These are phyloP conservation scores for Crotalus tigris DNA, from an alignment of 2,113 vertebrate genomes.

Conservation along the genomic window DNA sequence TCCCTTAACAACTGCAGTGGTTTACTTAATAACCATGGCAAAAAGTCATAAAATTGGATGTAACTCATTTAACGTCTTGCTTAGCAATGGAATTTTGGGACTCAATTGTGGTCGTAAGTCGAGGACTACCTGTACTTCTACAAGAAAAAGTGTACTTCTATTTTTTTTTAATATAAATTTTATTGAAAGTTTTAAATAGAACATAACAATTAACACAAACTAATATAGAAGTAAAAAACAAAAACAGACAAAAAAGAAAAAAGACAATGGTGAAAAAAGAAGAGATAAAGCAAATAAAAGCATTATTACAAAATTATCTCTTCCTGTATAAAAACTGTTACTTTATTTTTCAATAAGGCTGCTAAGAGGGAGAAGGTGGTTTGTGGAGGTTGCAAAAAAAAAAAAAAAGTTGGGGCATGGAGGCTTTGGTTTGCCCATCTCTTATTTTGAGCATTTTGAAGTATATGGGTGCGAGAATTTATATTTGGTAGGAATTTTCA, in stretches of 20 bases:
- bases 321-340: background rate
- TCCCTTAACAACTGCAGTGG: background rate
- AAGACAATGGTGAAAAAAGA: background rate
- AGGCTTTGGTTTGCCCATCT: background rate
- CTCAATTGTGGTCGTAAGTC: background rate
- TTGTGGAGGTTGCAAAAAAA: background rate
- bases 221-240: background rate
- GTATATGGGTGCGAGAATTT: rapidly evolving
- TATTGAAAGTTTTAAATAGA: background rate
- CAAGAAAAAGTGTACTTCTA: background rate
- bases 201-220: background rate
- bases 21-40: background rate
- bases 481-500: rapidly evolving
- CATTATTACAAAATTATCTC: background rate
- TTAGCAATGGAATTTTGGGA: background rate
- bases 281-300: background rate
- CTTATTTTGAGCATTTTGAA: background rate
- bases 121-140: background rate
- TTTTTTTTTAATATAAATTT: background rate
- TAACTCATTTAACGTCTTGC: background rate
- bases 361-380: no score
- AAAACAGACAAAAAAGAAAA: background rate
- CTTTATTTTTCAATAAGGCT: background rate
- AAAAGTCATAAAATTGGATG: background rate
- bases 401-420: background rate